Conservation (phyloP, 2,797 vertebrate genomes). For the Acanthopagrus latus region DNA sequence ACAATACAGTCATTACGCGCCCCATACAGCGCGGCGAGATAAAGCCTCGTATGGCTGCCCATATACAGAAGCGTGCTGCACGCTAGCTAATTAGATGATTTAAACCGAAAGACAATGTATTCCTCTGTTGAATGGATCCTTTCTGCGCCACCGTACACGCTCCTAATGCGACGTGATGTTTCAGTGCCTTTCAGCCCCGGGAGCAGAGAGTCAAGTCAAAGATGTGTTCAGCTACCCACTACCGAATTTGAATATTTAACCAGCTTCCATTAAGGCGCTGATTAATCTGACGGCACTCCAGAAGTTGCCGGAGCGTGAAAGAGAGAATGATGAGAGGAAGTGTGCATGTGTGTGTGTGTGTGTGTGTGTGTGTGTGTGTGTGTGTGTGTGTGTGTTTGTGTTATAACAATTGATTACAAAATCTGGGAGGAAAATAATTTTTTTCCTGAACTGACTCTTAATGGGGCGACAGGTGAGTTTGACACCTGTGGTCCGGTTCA, state of each 20-base stretch:
- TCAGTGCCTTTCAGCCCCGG: slow-evolving; percentile 24
- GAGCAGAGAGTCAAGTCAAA: slow-evolving; percentile 30
- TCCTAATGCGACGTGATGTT: background rate
- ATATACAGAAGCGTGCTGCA: background rate
- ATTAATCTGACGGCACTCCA: slow-evolving; percentile 80
- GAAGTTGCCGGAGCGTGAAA: slow-evolving; percentile 75
- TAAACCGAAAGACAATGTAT: slow-evolving; percentile 3
- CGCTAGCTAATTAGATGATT: slow-evolving; percentile 15
- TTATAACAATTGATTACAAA: background rate
- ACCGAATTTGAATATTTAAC: slow-evolving; percentile 78
- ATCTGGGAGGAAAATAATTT: slow-evolving; percentile 15
- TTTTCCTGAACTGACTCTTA: slow-evolving; percentile 6
- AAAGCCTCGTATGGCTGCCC: background rate
- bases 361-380: background rate
- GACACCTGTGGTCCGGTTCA: too few species aligned
- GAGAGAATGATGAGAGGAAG: slow-evolving; percentile 42
- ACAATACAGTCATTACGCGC: background rate
- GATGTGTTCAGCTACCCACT: slow-evolving; percentile 63
- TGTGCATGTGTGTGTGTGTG: background rate
- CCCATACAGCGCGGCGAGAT: background rate
- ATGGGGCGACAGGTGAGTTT: too few species aligned
- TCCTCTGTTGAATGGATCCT: slow-evolving; percentile 16
- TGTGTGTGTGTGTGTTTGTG: slow-evolving; percentile 2
- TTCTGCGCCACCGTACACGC: background rate
- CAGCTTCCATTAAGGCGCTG: slow-evolving; percentile 77